These are phyloP conservation scores for Cheilosia vernalis DNA, from an alignment of 2,888 invertebrate species.

Conservation along the genomic window DNA sequence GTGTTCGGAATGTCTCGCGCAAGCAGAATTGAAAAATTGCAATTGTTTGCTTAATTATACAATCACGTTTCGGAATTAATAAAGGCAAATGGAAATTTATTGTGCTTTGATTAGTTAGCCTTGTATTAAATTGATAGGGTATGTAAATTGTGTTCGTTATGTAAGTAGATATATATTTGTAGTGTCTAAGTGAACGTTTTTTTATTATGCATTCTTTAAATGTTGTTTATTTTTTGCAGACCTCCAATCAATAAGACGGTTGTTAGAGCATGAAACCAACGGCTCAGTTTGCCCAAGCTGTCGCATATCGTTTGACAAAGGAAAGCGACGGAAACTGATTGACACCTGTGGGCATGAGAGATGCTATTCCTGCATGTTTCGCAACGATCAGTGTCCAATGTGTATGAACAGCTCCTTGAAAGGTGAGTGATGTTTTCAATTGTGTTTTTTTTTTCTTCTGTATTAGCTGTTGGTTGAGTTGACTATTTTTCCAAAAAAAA, in stretches of 20 bases:
- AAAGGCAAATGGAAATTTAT: conserved; percentile 59
- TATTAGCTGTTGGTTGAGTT: too few species aligned
- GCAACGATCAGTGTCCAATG: conserved; percentile 94
- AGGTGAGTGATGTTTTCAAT: conserved; percentile 77
- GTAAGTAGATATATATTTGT: background rate
- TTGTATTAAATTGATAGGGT: conserved; percentile 55
- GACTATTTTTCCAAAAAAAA: too few species aligned
- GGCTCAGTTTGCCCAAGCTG: conserved; percentile 91
- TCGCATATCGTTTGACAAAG: conserved; percentile 97
- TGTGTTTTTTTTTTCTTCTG: background rate
- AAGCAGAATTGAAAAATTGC: conserved; percentile 45
- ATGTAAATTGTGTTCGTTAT: conserved; percentile 32
- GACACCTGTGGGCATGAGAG: conserved; percentile 98
- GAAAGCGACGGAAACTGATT: conserved; percentile 96
- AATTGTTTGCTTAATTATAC: conserved; percentile 55
- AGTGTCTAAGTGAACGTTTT: conserved; percentile 2
- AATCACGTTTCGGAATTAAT: conserved; percentile 65
- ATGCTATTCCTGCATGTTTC: conserved; percentile 97
- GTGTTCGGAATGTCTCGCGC: conserved; percentile 38
- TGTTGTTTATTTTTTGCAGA: conserved; percentile 85
- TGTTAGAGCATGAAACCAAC: conserved; percentile 90
- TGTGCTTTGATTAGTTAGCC: conserved; percentile 61
- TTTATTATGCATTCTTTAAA: conserved; percentile 43
- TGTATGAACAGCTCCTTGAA: conserved; percentile 86
- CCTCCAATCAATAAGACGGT: conserved; percentile 91